Conservation (phyloP, 1,140 invertebrate species). For the Sarcophaga peregrina region DNA sequence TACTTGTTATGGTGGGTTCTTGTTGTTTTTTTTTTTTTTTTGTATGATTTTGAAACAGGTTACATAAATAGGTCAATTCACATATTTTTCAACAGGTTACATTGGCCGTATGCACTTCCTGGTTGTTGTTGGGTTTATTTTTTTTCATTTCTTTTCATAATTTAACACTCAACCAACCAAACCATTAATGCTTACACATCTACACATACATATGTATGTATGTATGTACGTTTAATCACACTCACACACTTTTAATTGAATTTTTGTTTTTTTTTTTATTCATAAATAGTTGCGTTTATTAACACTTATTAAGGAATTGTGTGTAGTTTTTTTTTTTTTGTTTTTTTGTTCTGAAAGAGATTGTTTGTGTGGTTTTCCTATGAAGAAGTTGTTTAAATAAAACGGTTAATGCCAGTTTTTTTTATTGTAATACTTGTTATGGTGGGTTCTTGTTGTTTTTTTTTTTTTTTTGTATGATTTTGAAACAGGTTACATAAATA, state of each 20-base stretch:
- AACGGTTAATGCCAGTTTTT: background rate
- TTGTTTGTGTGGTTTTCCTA: too few relatives aligned
- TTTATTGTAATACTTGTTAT: too few relatives aligned
- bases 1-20: too few relatives aligned
- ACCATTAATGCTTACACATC: too few relatives aligned
- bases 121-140: slow-evolving; percentile 40
- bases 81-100: slow-evolving; percentile 43
- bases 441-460: slow-evolving; percentile 33
- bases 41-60: slow-evolving; percentile 58
- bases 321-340: background rate
- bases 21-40: slow-evolving; percentile 48
- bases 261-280: background rate
- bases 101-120: slow-evolving; percentile 31
- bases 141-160: too few relatives aligned
- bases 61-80: slow-evolving; percentile 62
- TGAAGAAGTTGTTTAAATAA: too few relatives aligned
- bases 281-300: background rate
- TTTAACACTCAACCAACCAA: too few relatives aligned
- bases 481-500: slow-evolving; percentile 65
- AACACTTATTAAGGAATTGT: background rate
- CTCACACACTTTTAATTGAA: slow-evolving; percentile 21
- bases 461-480: slow-evolving; percentile 48
- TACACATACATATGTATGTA: slow-evolving; percentile 42
- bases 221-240: too few relatives aligned
- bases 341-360: background rate